These are phyloP conservation scores for Tiliacea citrago DNA, from an alignment of 2,888 invertebrate species.

Conservation along the genomic window DNA sequence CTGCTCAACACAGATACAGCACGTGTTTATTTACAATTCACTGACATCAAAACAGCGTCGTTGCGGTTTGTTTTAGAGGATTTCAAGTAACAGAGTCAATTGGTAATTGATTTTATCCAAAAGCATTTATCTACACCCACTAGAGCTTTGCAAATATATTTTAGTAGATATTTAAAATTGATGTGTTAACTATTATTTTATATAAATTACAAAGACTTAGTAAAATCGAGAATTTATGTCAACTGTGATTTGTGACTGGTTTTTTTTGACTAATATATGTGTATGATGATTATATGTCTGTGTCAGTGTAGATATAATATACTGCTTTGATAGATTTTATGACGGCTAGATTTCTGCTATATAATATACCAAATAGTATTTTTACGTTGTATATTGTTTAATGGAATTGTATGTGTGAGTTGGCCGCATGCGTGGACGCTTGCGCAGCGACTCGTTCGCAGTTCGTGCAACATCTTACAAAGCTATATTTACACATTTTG, in stretches of 20 bases:
- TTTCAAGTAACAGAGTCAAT: slow-evolving; percentile 59
- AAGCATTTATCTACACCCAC: slow-evolving; percentile 84
- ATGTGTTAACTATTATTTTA: slow-evolving; percentile 85
- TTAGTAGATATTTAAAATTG: slow-evolving; percentile 80
- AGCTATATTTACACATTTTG: slow-evolving; percentile 49
- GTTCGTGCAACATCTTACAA: slow-evolving; percentile 35
- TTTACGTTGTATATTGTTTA: slow-evolving; percentile 90
- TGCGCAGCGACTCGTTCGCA: slow-evolving; percentile 50
- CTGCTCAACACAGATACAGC: slow-evolving; percentile 76
- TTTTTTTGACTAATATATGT: slow-evolving; percentile 89
- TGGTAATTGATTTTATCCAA: slow-evolving; percentile 71
- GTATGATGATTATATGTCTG: slow-evolving; percentile 82
- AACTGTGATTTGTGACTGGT: slow-evolving; percentile 90
- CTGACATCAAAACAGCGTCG: slow-evolving; percentile 64
- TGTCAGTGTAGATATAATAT: slow-evolving; percentile 85
- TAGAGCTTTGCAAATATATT: slow-evolving; percentile 78
- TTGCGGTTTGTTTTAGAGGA: slow-evolving; percentile 61
- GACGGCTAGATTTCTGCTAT: slow-evolving; percentile 89
- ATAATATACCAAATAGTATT: slow-evolving; percentile 91
- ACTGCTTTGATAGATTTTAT: slow-evolving; percentile 88
- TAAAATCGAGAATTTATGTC: slow-evolving; percentile 90
- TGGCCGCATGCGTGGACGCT: slow-evolving; percentile 67
- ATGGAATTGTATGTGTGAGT: slow-evolving; percentile 83
- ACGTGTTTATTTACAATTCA: slow-evolving; percentile 71
- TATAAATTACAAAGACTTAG: slow-evolving; percentile 89